These are phyloP conservation scores for Drosophila melanogaster DNA, from an alignment of 1,140 invertebrate species.

Conservation along the genomic window Release_6_plus_ISO1_MT NT_037436.4:5188001-5188500, in stretches of 20 bases:
- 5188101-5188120: constrained; percentile 42
- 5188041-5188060: constrained; percentile 20
- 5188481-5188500: neutral
- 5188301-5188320: neutral
- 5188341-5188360: neutral
- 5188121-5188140: constrained; percentile 17
- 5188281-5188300: too few relatives aligned
- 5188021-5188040: constrained; percentile 7
- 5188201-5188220: neutral
- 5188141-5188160: constrained; percentile 10
- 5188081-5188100: constrained; percentile 45
- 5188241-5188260: constrained; percentile 3
- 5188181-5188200: neutral
- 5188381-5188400: neutral
- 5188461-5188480: neutral
- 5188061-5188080: constrained; percentile 2
- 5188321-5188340: neutral
- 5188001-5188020: neutral
- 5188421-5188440: neutral
- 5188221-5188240: neutral
- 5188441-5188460: neutral
- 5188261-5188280: neutral
- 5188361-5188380: neutral
- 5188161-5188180: constrained; percentile 16
- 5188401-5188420: neutral